Conservation (phyloP, 2,113 vertebrate genomes). For the Corapipo altera region DNA sequence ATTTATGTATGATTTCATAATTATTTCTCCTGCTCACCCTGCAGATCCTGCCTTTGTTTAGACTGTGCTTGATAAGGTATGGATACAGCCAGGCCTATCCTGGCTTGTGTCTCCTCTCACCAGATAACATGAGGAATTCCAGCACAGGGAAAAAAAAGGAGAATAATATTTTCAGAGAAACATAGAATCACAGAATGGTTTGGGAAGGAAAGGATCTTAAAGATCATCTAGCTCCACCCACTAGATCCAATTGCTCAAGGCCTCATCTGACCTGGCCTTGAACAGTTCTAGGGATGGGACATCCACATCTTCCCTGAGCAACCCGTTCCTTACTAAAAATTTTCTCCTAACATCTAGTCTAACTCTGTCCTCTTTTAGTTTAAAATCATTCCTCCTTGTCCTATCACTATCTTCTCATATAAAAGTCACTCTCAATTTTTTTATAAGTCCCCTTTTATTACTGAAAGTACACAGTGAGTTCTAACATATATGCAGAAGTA, state of each 20-base stretch:
- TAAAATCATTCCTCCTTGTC: background rate
- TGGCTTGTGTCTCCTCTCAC: background rate
- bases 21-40: background rate
- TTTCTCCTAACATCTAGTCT: background rate
- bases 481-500: background rate
- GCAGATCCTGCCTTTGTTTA: background rate
- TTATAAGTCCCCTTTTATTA: background rate
- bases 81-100: background rate
- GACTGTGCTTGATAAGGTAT: background rate
- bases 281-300: background rate
- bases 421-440: background rate
- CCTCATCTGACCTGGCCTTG: background rate
- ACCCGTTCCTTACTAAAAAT: background rate
- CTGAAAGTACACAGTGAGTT: background rate
- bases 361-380: background rate
- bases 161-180: background rate
- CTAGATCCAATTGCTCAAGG: background rate
- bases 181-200: background rate
- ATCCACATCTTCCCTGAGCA: background rate
- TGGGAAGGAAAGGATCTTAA: background rate
- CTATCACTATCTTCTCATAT: background rate
- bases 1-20: slow-evolving; percentile 2
- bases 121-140: background rate
- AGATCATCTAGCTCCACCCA: background rate
- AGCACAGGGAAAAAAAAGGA: background rate